Evolutionary conservation across 2,888 invertebrate genomes (phyloP).

Genomic region (Caenorhabditis drosophilae): DNA sequence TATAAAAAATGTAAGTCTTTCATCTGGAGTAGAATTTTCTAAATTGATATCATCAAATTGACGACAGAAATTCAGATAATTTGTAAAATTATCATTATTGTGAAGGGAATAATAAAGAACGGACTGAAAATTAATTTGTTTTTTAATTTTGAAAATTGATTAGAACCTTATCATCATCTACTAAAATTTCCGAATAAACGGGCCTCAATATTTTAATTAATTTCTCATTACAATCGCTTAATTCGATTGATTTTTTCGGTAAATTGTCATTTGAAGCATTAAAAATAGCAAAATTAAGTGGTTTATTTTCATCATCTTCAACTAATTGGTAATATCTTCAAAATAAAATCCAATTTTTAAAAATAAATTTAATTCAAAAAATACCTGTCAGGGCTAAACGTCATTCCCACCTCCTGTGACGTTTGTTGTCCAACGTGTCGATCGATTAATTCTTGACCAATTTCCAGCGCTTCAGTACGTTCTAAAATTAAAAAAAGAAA

Average conservation of each 20-base stretch:
- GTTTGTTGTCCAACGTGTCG: constrained; percentile 64
- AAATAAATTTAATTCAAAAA: no score
- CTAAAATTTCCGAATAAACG: constrained; percentile 69
- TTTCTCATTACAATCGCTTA: constrained; percentile 68
- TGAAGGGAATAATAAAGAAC: constrained; percentile 71
- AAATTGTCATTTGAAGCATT: constrained; percentile 9
- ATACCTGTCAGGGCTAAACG: constrained; percentile 58
- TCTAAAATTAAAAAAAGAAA: constrained; percentile 37
- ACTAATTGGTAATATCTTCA: constrained; percentile 45
- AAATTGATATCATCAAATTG: constrained; percentile 69
- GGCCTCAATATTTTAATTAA: constrained; percentile 70
- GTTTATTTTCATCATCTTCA: constrained; percentile 70
- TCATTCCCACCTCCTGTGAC: constrained; percentile 44
- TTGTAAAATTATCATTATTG: constrained; percentile 68
- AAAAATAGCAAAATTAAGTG: constrained; percentile 64
- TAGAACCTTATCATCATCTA: constrained; percentile 69
- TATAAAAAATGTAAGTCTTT: constrained; percentile 72
- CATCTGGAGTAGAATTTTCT: constrained; percentile 32
- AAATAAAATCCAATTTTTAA: constrained; percentile 8
- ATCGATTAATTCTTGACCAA: constrained; percentile 70
- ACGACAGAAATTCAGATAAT: constrained; percentile 68
- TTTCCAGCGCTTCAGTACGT: constrained; percentile 64
- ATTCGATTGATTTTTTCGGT: constrained; percentile 46
- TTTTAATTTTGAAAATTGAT: background rate
- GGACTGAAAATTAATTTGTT: constrained; percentile 47